These are phyloP conservation scores for Sinella curviseta DNA, from an alignment of 1,140 invertebrate genomes.

Conservation along the genomic window DNA sequence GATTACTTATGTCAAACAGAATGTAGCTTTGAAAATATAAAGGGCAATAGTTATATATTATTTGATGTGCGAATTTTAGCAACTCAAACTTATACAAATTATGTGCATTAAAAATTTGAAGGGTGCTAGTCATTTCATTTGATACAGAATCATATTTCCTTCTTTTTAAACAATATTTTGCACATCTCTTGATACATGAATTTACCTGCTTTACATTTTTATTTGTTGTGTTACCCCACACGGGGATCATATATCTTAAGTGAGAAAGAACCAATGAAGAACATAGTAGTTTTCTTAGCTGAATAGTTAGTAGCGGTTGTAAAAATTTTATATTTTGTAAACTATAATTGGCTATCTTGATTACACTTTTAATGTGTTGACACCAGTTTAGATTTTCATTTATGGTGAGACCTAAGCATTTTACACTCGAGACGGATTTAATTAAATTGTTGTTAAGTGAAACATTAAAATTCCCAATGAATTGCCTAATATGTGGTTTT, in stretches of 20 bases:
- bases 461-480: background rate
- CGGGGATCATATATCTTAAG: background rate
- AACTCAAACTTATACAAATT: background rate
- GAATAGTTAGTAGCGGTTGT: background rate
- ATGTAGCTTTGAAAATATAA: too few relatives aligned
- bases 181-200: background rate
- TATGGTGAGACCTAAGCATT: slow-evolving; percentile 4
- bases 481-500: background rate
- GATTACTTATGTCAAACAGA: too few relatives aligned
- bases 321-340: background rate
- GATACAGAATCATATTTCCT: background rate
- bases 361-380: background rate
- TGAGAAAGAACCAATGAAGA: background rate
- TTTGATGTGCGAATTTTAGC: background rate
- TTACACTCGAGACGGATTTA: background rate
- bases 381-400: background rate
- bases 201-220: background rate
- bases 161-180: background rate
- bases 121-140: background rate
- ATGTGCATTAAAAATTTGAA: background rate
- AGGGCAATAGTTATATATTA: background rate
- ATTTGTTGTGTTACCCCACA: background rate
- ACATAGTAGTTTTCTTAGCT: background rate
- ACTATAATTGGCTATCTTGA: background rate
- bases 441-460: background rate